phyloP scores from a whole-genome alignment of 2,797 vertebrate genomes.

The Lepidocolaptes lacrymiger region DNA sequence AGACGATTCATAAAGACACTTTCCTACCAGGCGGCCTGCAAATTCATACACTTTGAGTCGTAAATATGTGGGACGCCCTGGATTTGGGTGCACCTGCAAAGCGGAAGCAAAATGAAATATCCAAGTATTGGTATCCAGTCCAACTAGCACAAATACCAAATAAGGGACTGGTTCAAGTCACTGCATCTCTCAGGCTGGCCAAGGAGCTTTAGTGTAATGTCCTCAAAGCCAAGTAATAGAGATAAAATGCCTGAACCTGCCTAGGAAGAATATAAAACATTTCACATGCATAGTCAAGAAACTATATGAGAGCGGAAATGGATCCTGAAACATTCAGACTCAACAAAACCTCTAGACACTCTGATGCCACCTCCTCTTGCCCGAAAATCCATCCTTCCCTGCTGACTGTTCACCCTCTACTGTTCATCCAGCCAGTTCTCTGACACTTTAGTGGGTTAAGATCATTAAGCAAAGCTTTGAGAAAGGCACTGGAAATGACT shows the following conservation, averaged over 20 bases:
- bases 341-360: neutral
- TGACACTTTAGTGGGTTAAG: neutral
- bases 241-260: neutral
- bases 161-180: neutral
- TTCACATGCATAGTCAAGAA: neutral
- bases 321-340: neutral
- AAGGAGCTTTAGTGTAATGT: neutral
- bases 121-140: neutral
- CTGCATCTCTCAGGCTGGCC: neutral
- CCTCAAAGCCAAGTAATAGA: neutral
- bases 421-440: neutral
- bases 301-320: neutral
- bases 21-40: slow-evolving; percentile 94
- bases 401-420: neutral
- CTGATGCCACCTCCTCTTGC: neutral
- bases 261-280: neutral
- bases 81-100: slow-evolving; percentile 94
- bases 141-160: neutral
- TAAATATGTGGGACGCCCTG: slow-evolving; percentile 86
- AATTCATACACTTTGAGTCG: slow-evolving; percentile 96
- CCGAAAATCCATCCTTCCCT: neutral
- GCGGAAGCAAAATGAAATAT: neutral
- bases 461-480: neutral
- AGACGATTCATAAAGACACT: slow-evolving; percentile 96
- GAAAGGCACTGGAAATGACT: neutral